phyloP scores from a whole-genome alignment of 2,113 vertebrate species.

The Grus americana region DNA sequence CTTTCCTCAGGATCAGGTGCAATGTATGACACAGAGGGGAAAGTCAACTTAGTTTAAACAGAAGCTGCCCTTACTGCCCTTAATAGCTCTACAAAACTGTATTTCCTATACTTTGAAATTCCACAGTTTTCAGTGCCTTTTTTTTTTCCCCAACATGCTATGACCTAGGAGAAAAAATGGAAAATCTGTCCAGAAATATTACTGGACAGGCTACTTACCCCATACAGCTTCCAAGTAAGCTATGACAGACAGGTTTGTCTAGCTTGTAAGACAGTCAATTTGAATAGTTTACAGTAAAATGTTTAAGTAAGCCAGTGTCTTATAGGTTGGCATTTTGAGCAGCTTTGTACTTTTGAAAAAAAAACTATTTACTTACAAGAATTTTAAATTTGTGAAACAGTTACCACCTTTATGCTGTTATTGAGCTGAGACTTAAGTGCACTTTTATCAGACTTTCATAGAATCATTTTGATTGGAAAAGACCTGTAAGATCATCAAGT shows the following conservation, averaged over 20 bases:
- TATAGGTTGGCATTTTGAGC: not conserved
- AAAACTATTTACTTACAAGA: not conserved
- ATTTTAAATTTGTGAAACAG: not conserved
- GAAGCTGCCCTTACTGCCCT: not conserved
- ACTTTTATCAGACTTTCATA: not conserved
- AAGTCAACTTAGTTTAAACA: not conserved
- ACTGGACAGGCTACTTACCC: not conserved
- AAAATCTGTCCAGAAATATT: not conserved
- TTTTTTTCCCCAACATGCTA: not conserved
- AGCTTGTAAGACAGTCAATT: not conserved
- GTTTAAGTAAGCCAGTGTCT: not conserved
- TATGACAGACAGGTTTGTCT: not conserved
- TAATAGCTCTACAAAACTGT: not conserved
- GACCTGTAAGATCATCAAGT: too few species aligned
- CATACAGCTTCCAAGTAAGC: not conserved
- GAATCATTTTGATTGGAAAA: too few species aligned
- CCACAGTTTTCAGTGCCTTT: not conserved
- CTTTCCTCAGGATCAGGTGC: not conserved
- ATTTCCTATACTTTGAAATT: not conserved
- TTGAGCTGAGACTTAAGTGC: not conserved
- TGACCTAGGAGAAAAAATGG: not conserved
- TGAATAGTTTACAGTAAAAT: not conserved
- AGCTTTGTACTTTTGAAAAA: not conserved
- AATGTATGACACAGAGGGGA: not conserved
- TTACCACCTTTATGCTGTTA: not conserved